Evolutionary conservation across 2,888 invertebrate species (phyloP).

Genomic region (Ophraella communa): DNA sequence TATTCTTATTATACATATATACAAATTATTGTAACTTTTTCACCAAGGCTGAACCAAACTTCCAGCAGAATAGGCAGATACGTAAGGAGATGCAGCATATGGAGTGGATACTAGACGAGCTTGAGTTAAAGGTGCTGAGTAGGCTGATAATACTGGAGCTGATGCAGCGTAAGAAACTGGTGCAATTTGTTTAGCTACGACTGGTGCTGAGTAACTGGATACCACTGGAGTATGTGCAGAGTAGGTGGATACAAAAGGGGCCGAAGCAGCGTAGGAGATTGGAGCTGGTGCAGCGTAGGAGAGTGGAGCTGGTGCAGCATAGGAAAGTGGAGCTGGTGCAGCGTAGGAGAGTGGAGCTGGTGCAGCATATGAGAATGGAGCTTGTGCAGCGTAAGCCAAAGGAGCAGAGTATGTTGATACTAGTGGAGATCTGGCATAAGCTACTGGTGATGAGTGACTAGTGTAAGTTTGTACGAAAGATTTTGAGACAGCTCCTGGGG

Average conservation of each 20-base stretch:
- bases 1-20: too few species aligned
- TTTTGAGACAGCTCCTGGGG: slow-evolving; percentile 56
- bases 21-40: neutral
- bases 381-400: neutral
- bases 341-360: slow-evolving; percentile 37
- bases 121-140: slow-evolving; percentile 41
- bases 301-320: neutral
- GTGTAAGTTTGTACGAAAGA: slow-evolving; percentile 63
- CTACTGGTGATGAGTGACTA: slow-evolving; percentile 66
- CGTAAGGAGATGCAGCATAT: slow-evolving; percentile 58
- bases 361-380: slow-evolving; percentile 65
- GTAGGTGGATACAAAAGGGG: slow-evolving; percentile 5
- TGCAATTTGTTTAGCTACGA: slow-evolving; percentile 46
- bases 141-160: slow-evolving; percentile 53
- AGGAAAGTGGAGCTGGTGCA: neutral
- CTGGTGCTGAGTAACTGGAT: slow-evolving; percentile 52
- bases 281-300: neutral
- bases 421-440: slow-evolving; percentile 56
- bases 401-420: slow-evolving; percentile 29
- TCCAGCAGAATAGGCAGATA: slow-evolving; percentile 55
- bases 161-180: slow-evolving; percentile 33
- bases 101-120: slow-evolving; percentile 55
- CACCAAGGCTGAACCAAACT: slow-evolving; percentile 16
- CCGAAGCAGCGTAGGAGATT: neutral
- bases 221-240: slow-evolving; percentile 59